Conservation (phyloP, 2,113 vertebrate species). For the Bombycilla garrulus region DNA sequence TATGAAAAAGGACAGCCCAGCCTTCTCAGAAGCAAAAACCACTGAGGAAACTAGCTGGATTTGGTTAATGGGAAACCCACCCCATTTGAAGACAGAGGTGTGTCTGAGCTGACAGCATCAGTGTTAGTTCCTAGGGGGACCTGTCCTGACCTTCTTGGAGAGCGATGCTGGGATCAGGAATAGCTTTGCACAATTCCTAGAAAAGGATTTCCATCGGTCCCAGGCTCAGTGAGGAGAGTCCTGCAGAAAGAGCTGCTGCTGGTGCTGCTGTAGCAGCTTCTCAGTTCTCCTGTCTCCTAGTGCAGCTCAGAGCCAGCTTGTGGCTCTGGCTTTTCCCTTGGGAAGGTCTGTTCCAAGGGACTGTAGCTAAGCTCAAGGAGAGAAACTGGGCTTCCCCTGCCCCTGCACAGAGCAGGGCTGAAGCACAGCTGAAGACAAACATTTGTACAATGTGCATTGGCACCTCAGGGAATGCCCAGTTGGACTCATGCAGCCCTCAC, state of each 20-base stretch:
- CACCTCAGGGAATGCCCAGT: neutral
- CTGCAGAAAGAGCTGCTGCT: neutral
- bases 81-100: neutral
- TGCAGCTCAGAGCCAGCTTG: neutral
- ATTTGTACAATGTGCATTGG: neutral
- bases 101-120: conserved; percentile 35
- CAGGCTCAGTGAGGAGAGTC: neutral
- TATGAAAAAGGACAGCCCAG: neutral
- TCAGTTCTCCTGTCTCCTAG: neutral
- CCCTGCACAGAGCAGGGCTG: neutral
- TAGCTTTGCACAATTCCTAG: neutral
- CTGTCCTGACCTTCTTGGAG: conserved; percentile 35
- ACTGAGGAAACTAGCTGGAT: neutral
- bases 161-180: conserved; percentile 47
- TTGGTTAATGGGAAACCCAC: neutral
- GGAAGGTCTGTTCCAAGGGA: neutral
- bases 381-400: neutral
- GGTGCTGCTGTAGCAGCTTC: neutral
- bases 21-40: neutral
- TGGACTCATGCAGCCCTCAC: neutral
- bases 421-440: neutral
- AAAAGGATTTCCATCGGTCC: neutral
- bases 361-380: neutral
- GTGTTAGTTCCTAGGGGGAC: conserved; percentile 34
- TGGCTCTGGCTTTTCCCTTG: neutral